Conservation (phyloP, 2,797 vertebrate genomes). For the Lepilemur septentrionalis region DNA sequence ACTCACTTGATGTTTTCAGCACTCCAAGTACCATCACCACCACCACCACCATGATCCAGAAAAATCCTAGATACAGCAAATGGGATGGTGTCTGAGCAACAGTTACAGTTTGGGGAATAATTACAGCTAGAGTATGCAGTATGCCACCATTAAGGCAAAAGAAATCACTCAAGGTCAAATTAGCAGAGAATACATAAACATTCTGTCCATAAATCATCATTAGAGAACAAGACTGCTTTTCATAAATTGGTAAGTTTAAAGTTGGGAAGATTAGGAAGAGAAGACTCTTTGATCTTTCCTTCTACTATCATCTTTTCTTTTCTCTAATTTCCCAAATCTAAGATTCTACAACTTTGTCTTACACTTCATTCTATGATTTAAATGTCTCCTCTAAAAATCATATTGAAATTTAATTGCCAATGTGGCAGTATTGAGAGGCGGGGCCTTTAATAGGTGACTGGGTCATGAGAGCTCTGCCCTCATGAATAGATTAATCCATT, state of each 20-base stretch:
- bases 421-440: background rate
- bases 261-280: background rate
- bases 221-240: background rate
- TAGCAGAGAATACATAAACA: background rate
- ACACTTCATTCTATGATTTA: background rate
- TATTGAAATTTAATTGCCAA: background rate
- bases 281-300: background rate
- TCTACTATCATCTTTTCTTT: background rate
- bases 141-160: background rate
- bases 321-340: background rate
- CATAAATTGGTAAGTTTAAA: background rate
- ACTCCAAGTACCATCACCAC: background rate
- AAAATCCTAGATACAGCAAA: background rate
- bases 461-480: background rate
- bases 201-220: background rate
- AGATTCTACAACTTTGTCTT: background rate
- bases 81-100: background rate
- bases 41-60: background rate
- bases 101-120: background rate
- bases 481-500: background rate
- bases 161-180: background rate
- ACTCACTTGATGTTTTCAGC: background rate
- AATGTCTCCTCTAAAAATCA: background rate
- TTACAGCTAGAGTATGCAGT: background rate
- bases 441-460: background rate